Evolutionary conservation across 1,140 invertebrate genomes (phyloP).

Genomic region (Cherax destructor): DNA sequence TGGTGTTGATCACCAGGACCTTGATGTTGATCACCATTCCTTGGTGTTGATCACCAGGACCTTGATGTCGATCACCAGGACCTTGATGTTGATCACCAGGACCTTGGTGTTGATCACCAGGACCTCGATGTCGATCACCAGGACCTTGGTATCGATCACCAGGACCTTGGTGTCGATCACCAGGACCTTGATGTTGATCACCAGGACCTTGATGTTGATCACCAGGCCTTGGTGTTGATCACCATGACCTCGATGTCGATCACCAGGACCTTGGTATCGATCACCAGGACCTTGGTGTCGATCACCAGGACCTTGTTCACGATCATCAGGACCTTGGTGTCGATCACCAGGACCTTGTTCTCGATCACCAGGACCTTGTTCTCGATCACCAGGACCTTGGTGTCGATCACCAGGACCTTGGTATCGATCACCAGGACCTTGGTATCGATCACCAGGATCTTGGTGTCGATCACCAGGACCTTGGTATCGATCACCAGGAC

Average conservation of each 20-base stretch:
- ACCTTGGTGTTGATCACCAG: background rate
- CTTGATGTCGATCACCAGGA: background rate
- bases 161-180: background rate
- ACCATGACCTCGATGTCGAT: too few species aligned
- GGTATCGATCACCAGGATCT: background rate
- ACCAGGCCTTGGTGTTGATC: too few species aligned
- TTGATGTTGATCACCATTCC: too few species aligned
- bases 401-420: background rate
- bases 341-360: conserved; percentile 1
- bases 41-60: background rate
- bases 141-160: background rate
- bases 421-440: too few species aligned
- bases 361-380: too few species aligned
- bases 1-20: background rate
- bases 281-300: background rate
- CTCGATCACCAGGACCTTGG: background rate
- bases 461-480: background rate
- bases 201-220: background rate
- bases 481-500: background rate
- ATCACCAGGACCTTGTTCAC: too few species aligned
- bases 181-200: background rate
- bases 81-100: background rate
- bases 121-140: background rate
- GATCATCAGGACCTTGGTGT: too few species aligned
- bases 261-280: background rate